Conservation (phyloP, 2,888 invertebrate species). For the Charanyca ferruginea region DNA sequence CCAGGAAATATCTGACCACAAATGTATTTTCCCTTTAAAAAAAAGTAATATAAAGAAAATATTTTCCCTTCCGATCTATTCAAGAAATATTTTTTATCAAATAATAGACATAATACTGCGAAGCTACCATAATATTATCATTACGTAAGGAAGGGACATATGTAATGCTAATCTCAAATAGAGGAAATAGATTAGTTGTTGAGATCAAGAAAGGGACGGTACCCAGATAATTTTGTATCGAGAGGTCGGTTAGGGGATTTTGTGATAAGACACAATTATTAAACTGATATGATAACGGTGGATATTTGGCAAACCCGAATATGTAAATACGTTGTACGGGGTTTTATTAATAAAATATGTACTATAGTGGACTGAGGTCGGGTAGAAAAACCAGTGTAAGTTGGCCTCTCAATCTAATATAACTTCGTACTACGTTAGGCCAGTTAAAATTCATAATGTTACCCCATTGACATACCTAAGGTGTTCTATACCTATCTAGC, state of each 20-base stretch:
- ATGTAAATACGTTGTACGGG: neutral
- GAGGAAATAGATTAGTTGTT: constrained; percentile 51
- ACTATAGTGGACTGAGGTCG: too few species aligned
- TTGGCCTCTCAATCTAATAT: too few species aligned
- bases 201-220: constrained; percentile 50
- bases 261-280: constrained; percentile 33
- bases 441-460: too few species aligned
- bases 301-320: constrained; percentile 2
- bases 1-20: too few species aligned
- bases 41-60: too few species aligned
- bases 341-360: too few species aligned
- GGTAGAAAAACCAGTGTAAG: too few species aligned
- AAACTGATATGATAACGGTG: neutral
- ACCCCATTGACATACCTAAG: too few species aligned
- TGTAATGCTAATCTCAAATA: constrained; percentile 44
- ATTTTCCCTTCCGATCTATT: too few species aligned
- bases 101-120: constrained; percentile 23
- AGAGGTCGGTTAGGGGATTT: constrained; percentile 15
- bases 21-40: too few species aligned
- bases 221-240: constrained; percentile 47
- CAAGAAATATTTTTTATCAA: constrained; percentile 4
- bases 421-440: too few species aligned
- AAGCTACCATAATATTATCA: constrained; percentile 25
- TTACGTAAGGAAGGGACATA: constrained; percentile 49
- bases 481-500: too few species aligned